These are phyloP conservation scores for Drosophila melanosoma DNA, from an alignment of 2,888 invertebrate species.

Conservation along the genomic window DNA sequence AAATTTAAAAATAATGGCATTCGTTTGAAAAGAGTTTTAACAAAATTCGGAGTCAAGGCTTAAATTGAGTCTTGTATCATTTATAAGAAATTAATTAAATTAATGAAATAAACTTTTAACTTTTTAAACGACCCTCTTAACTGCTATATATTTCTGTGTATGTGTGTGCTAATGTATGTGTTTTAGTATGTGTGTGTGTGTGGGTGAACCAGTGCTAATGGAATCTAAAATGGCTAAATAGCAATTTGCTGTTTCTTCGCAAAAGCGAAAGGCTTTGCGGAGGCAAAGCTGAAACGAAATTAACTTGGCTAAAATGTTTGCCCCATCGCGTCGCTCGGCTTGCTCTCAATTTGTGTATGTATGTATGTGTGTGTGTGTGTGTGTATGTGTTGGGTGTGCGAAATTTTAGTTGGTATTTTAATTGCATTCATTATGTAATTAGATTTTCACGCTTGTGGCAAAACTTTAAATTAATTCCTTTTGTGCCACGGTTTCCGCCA, in stretches of 20 bases:
- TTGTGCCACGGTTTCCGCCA: slow-evolving; percentile 72
- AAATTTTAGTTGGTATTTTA: slow-evolving; percentile 69
- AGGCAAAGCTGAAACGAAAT: slow-evolving; percentile 37
- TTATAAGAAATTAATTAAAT: background rate
- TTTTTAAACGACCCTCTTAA: slow-evolving; percentile 14
- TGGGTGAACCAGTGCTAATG: slow-evolving; percentile 68
- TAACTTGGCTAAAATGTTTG: slow-evolving; percentile 69
- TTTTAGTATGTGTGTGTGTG: slow-evolving; percentile 30
- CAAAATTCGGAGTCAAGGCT: fast-evolving
- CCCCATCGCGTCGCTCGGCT: slow-evolving; percentile 28
- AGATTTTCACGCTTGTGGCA: slow-evolving; percentile 73
- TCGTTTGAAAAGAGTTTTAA: background rate
- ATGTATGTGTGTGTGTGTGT: slow-evolving; percentile 11
- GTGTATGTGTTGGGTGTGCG: slow-evolving; percentile 16
- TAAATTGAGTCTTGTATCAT: too few relatives aligned
- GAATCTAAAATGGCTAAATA: slow-evolving; percentile 81
- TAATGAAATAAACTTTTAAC: background rate
- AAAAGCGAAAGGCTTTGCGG: slow-evolving; percentile 24
- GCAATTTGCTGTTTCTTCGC: slow-evolving; percentile 78
- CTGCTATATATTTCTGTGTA: background rate
- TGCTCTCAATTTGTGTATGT: slow-evolving; percentile 13
- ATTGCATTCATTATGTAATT: slow-evolving; percentile 81
- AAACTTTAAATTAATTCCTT: slow-evolving; percentile 79
- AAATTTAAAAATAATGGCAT: background rate
- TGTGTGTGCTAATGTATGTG: slow-evolving; percentile 26